phyloP scores from a whole-genome alignment of 1,140 invertebrate species.

The Calliopsis andreniformis region DNA sequence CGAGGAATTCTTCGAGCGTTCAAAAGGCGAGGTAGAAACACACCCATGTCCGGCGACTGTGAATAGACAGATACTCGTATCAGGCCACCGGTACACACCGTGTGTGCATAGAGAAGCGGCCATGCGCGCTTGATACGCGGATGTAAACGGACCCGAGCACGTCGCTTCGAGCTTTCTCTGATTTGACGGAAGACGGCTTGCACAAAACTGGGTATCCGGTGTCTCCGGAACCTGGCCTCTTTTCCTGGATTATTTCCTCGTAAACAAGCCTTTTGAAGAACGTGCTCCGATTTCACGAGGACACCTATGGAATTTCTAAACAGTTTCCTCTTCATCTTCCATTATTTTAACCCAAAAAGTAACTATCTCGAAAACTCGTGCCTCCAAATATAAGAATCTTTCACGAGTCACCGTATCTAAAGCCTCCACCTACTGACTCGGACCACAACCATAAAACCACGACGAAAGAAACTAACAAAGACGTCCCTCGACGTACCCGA shows the following conservation, averaged over 20 bases:
- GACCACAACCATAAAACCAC: too few relatives aligned
- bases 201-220: constrained; percentile 60
- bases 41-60: constrained; percentile 45
- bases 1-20: constrained; percentile 37
- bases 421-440: too few relatives aligned
- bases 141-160: constrained; percentile 32
- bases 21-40: constrained; percentile 44
- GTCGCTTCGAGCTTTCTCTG: constrained; percentile 55
- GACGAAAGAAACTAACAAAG: too few relatives aligned
- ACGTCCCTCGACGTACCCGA: too few relatives aligned
- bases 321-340: too few relatives aligned
- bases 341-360: too few relatives aligned
- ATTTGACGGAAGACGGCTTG: constrained; percentile 44
- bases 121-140: constrained; percentile 50
- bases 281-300: too few relatives aligned
- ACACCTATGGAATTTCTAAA: too few relatives aligned
- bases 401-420: too few relatives aligned
- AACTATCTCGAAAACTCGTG: too few relatives aligned
- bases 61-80: constrained; percentile 31
- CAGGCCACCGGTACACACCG: constrained; percentile 18
- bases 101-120: constrained; percentile 44
- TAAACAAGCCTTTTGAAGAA: background rate
- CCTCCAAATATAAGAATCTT: too few relatives aligned
- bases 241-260: background rate
- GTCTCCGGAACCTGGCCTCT: constrained; percentile 23